These are phyloP conservation scores for Habropoda laboriosa DNA, from an alignment of 1,140 invertebrate genomes.

Conservation along the genomic window DNA sequence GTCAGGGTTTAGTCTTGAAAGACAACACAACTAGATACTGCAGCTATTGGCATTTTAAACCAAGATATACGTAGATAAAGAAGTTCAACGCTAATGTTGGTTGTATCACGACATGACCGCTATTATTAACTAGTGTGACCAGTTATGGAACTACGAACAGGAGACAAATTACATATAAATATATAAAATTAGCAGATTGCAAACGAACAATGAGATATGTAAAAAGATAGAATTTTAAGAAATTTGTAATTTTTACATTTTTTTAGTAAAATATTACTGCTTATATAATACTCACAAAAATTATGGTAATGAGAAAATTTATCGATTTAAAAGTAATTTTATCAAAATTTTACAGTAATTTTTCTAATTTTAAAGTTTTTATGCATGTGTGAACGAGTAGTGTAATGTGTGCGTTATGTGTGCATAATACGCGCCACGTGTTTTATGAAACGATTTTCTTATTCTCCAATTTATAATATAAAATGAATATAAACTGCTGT, in stretches of 20 bases:
- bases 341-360: no score
- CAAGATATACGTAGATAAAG: background rate
- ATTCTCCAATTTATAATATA: background rate
- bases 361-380: no score
- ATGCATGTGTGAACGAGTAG: no score
- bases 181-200: background rate
- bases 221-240: background rate
- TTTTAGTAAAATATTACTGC: background rate
- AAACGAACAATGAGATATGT: background rate
- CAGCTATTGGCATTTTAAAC: background rate
- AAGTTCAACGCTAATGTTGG: background rate
- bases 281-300: no score
- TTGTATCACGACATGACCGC: background rate
- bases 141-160: background rate
- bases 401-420: no score
- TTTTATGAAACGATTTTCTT: background rate
- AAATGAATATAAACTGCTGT: background rate
- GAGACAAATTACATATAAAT: background rate
- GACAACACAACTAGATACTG: background rate
- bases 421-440: background rate
- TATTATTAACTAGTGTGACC: background rate
- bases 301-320: no score
- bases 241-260: background rate
- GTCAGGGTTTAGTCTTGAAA: background rate
- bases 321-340: no score